These are phyloP conservation scores for Acanthoscelides obtectus DNA, from an alignment of 2,888 invertebrate genomes.

Conservation along the genomic window DNA sequence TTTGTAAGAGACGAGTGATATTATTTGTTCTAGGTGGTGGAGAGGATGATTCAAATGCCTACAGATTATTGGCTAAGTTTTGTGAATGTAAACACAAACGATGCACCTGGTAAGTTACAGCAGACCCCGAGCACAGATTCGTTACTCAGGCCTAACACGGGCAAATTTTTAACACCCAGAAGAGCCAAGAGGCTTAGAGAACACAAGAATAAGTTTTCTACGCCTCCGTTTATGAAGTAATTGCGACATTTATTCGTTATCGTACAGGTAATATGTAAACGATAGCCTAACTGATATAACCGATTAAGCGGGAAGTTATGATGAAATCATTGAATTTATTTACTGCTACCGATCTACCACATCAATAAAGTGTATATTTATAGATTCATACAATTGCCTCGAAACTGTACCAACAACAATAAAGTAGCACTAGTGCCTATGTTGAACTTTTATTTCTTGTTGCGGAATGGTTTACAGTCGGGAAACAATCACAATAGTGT, in stretches of 20 bases:
- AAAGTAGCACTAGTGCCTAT: too few species aligned
- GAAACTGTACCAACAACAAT: too few species aligned
- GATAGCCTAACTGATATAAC: background rate
- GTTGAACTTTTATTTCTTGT: too few species aligned
- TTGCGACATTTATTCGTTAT: background rate
- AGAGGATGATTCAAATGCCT: slow-evolving; percentile 64
- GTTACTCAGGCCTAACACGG: slow-evolving; percentile 15
- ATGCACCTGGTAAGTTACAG: slow-evolving; percentile 31
- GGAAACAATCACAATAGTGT: too few species aligned
- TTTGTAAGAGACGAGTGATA: too few species aligned
- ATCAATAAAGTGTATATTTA: too few species aligned
- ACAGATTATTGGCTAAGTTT: slow-evolving; percentile 73
- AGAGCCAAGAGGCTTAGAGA: slow-evolving; percentile 10
- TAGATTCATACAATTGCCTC: too few species aligned
- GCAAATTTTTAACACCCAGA: slow-evolving; percentile 15
- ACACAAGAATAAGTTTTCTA: slow-evolving; percentile 16
- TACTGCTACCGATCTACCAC: too few species aligned
- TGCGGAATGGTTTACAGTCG: too few species aligned
- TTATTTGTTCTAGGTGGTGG: slow-evolving; percentile 49
- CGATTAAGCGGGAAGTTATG: background rate
- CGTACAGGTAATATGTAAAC: background rate
- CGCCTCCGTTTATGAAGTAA: slow-evolving; percentile 10
- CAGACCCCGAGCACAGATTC: slow-evolving; percentile 43
- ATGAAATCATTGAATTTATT: too few species aligned
- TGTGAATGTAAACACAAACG: slow-evolving; percentile 50